Evolutionary conservation across 2,888 invertebrate species (phyloP), one percentile per base, ranked within the genome.

Genomic region (Brachypalpus laphriformis): DNA sequence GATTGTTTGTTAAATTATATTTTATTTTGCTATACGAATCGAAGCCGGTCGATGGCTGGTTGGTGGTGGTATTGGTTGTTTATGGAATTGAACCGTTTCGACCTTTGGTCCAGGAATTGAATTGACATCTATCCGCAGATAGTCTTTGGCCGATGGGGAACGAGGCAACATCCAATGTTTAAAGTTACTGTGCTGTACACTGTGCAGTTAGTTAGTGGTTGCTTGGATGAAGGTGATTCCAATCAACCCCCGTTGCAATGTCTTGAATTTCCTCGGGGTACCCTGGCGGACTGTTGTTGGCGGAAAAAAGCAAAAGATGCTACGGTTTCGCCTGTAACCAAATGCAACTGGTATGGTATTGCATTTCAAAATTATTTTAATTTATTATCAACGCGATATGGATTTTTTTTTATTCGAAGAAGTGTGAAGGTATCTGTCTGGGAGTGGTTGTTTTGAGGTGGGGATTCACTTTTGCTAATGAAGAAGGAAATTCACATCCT

Each of bases 1-100:
- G 40, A 59, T 78, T 82, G 66, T 68, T 82, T 71, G 59, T 18
- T 66, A 31, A 66, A 78, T 71, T 82, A 71, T 54, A 71, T 77
- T 65, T 65, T 45, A 51, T 51, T 71, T 57, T 4, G 34, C 16
- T 18, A 65, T 25, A 6, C 51, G 25, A 54, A 40, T 16, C 40
- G 37, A 42, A 37, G 37, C 14, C 37, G 22, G 49, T 34, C 14
- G 9, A 4, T 47, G 22, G 40, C 18, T 34, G 14, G 16, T 4
- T 28, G 28, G 2, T 22, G 42, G 45, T 4, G 16, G 31, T 31
- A 49, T 20, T 37, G 8, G 37, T 42, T 34, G 16, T 28, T 25
- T 25, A 37, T 49, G 66, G 16, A 37, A 49, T 16, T 31, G 45
- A 75, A 65, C 14, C 25, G 51, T 37, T 51, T 11, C 56, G 45